Base-by-base conservation (phyloP, 2,888 invertebrate species). In the Lasioglossum figueresi region DNA sequence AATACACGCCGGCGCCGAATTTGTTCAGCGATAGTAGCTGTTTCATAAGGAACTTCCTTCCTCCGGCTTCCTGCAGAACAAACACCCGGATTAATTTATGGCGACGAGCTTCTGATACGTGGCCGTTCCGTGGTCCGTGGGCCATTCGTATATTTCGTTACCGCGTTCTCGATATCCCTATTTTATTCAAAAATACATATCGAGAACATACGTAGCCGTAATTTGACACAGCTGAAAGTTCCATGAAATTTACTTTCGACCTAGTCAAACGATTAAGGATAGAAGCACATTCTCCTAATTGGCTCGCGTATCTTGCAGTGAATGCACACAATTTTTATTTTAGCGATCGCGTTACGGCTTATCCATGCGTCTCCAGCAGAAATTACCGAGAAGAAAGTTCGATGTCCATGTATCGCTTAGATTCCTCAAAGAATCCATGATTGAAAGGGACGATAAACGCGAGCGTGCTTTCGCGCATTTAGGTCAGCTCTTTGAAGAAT, bases 401-500 rank as follows among this genome's bases (percentile, higher is more conserved):
- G 34, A 34, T 14, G 59, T 34, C n/a, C 40, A 2, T n/a, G 34
- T 68, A 68, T 12, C 68, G 23, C 4, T 68, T 23, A 40, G 14
- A 10, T 37, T 37, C 37, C 37, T 4, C 34, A 27, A 63, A 37
- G 23, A 43, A 43, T 23, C 63, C 31, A 23, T 19, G 73, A 48
- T 73, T 66, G 72, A 73, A 40, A 68, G 37, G 23, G n/a, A 68
- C 68, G 37, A 68, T 68, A 68, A 23, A 40, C 68, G 68, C 68
- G 23, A 4, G 37, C 68, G 37, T 68, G 68, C 43, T 45, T 66
- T 23, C 23, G 27, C 48, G 56, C 37, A 85, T 76, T 72, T 71
- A 59, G 73, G 76, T 79, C 81, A 78, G 79, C 59, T 70, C 34
- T 76, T 63, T 4, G 70, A 72, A 66, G 82, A 86, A 82, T 82